These are phyloP conservation scores for Drosophila funebris DNA, from an alignment of 1,140 invertebrate genomes.

Conservation along the genomic window DNA sequence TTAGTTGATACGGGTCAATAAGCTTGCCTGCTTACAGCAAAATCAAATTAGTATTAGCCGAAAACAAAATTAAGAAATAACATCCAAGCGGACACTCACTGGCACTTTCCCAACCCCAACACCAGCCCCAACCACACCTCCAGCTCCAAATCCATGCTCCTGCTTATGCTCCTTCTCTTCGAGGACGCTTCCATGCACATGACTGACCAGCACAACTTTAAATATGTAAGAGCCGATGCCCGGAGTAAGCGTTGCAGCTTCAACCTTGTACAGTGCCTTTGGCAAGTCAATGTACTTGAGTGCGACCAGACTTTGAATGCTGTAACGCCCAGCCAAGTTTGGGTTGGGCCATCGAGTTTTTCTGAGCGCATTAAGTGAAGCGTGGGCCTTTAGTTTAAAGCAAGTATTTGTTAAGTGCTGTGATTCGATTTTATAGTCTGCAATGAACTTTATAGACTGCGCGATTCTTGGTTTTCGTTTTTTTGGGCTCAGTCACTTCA, in stretches of 20 bases:
- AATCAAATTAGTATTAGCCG: slow-evolving; percentile 77
- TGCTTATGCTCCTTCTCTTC: slow-evolving; percentile 35
- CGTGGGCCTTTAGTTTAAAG: slow-evolving; percentile 60
- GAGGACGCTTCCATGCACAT: slow-evolving; percentile 66
- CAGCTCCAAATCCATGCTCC: not conserved
- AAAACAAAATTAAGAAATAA: slow-evolving; percentile 81
- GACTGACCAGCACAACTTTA: slow-evolving; percentile 75
- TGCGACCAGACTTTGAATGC: slow-evolving; percentile 32
- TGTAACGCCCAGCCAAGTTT: slow-evolving; percentile 8
- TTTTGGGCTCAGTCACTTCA: slow-evolving; percentile 10
- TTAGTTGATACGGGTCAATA: slow-evolving; percentile 66
- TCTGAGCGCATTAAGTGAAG: slow-evolving; percentile 60
- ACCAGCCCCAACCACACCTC: slow-evolving; percentile 4
- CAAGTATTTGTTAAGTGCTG: slow-evolving; percentile 69
- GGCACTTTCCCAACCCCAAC: not conserved
- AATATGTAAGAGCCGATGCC: slow-evolving; percentile 50
- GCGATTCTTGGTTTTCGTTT: not conserved
- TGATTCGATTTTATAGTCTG: slow-evolving; percentile 54
- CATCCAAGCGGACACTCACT: slow-evolving; percentile 45
- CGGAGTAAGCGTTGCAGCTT: slow-evolving; percentile 22
- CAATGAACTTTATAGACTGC: slow-evolving; percentile 25
- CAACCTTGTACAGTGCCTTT: slow-evolving; percentile 27
- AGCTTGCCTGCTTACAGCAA: slow-evolving; percentile 62
- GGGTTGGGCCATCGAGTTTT: slow-evolving; percentile 38
- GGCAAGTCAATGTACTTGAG: slow-evolving; percentile 62